Evolutionary conservation across 2,797 vertebrate species (phyloP).

Genomic region (Eurystomus glaucurus): DNA sequence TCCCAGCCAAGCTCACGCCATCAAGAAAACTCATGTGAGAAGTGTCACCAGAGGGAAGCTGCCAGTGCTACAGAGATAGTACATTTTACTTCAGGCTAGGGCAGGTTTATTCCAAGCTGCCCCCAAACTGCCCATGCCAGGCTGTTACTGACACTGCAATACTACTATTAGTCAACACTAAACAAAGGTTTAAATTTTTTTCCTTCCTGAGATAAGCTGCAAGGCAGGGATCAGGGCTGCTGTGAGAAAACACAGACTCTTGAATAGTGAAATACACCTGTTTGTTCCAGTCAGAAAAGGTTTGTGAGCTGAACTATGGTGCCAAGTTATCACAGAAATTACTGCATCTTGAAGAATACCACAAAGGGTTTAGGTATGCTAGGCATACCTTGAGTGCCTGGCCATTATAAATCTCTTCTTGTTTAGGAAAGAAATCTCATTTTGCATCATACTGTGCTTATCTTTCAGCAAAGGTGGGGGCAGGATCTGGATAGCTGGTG

Average conservation of each 20-base stretch:
- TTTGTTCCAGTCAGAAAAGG: constrained; percentile 1
- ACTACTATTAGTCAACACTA: not conserved
- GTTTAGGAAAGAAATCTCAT: constrained; percentile 33
- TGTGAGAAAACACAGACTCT: not conserved
- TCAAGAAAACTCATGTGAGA: rapidly evolving
- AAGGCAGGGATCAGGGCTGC: not conserved
- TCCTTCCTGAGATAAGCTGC: not conserved
- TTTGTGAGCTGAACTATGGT: not conserved
- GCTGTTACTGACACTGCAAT: not conserved
- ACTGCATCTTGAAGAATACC: not conserved
- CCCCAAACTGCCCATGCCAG: not conserved
- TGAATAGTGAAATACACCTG: not conserved
- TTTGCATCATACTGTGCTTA: constrained; percentile 36
- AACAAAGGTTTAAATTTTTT: not conserved
- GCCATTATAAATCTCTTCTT: constrained; percentile 20
- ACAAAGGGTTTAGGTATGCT: not conserved
- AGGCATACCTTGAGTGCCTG: constrained; percentile 9
- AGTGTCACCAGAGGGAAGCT: not conserved
- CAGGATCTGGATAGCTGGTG: not conserved
- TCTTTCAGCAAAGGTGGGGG: constrained; percentile 10
- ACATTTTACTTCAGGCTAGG: not conserved
- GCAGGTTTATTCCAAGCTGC: not conserved
- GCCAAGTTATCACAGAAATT: not conserved
- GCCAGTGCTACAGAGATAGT: not conserved
- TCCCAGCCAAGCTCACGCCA: not conserved